These are phyloP conservation scores for Watersipora subatra DNA, from an alignment of 1,140 invertebrate genomes.

Conservation along the genomic window DNA sequence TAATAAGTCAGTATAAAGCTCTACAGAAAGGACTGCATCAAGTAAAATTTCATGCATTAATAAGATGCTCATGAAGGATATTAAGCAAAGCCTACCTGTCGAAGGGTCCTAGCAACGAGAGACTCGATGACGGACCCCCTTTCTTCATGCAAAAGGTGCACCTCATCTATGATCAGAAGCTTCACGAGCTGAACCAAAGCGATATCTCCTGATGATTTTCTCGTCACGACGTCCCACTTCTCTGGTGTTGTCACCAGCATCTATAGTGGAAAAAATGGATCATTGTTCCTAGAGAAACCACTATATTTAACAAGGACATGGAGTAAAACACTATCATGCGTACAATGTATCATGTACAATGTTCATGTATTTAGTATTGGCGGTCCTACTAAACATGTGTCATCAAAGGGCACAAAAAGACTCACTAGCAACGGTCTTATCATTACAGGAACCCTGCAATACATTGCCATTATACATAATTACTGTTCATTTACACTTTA, in stretches of 20 bases:
- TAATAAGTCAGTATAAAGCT: background rate
- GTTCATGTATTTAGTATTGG: no score
- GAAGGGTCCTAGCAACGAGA: conserved; percentile 81
- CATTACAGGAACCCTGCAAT: no score
- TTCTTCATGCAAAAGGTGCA: conserved; percentile 92
- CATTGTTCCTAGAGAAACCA: no score
- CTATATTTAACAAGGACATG: no score
- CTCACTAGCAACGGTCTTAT: no score
- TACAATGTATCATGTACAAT: no score
- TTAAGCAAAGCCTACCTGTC: conserved; percentile 49
- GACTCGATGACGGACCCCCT: conserved; percentile 94
- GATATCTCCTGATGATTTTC: conserved; percentile 83
- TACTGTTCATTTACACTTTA: no score
- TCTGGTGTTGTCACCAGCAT: conserved; percentile 98
- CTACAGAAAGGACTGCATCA: background rate
- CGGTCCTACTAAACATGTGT: no score
- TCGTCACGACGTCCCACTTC: conserved; percentile 98
- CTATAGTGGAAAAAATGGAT: conserved; percentile 18
- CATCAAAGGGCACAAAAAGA: no score
- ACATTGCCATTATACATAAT: no score
- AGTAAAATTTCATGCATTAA: background rate
- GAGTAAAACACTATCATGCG: no score
- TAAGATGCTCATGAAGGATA: background rate
- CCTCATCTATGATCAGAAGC: conserved; percentile 94
- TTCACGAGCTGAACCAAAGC: conserved; percentile 78